Conservation (phyloP, 2,888 invertebrate species). For the Halocaridina rubra region DNA sequence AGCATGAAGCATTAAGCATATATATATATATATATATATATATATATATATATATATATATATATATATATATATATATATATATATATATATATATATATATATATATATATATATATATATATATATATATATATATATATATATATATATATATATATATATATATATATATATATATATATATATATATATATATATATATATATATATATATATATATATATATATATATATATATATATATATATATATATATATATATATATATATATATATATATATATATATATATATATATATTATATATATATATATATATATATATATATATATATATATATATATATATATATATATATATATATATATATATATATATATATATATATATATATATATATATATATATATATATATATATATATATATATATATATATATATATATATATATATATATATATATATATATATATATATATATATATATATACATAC, state of each 20-base stretch:
- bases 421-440: constrained; percentile 22
- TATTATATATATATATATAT: neutral
- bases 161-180: constrained; percentile 21
- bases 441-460: constrained; percentile 5
- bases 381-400: constrained; percentile 21
- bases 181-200: constrained; percentile 14
- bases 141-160: constrained; percentile 6
- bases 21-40: constrained; percentile 33
- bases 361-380: constrained; percentile 5
- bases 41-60: constrained; percentile 31
- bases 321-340: neutral
- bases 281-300: constrained; percentile 1
- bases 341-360: constrained; percentile 13
- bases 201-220: constrained; percentile 22
- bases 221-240: constrained; percentile 5
- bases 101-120: constrained; percentile 32
- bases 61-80: constrained; percentile 29
- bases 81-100: constrained; percentile 23
- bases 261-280: neutral
- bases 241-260: constrained; percentile 2
- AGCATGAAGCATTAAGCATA: neutral
- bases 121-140: constrained; percentile 15
- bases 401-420: constrained; percentile 14
- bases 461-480: constrained; percentile 7
- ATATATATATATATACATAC: neutral